Percentiles rank a stretch among this genome's conserved stretches.
Evolutionary conservation across 2,113 vertebrate species (phyloP).

Genomic region (Dicerorhinus sumatrensis): DNA sequence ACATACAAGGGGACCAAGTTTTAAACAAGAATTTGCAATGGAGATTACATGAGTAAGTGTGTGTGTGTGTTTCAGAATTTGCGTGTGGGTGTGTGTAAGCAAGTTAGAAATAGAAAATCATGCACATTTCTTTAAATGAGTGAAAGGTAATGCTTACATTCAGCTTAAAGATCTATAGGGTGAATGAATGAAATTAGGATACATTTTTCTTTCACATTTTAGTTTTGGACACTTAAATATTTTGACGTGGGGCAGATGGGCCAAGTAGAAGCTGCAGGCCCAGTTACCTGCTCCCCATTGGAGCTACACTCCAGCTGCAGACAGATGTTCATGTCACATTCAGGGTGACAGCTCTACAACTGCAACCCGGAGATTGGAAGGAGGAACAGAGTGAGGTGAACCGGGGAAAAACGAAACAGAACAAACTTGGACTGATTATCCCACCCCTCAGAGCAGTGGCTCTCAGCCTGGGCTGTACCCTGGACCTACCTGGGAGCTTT

Average conservation of each 20-base stretch:
- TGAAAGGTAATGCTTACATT: neutral
- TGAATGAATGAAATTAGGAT: neutral
- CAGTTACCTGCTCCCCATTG: neutral
- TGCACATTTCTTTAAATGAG: neutral
- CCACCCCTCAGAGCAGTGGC: neutral
- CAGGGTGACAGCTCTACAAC: neutral
- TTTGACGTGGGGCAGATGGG: neutral
- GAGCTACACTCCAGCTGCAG: neutral
- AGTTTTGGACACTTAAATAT: neutral
- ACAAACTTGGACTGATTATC: neutral
- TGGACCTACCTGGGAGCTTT: neutral
- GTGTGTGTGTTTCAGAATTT: neutral
- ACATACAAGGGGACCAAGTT: neutral
- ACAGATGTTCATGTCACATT: neutral
- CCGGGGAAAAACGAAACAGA: neutral
- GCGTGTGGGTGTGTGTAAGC: neutral
- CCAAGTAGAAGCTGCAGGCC: neutral
- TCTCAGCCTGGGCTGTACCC: neutral
- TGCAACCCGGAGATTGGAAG: neutral
- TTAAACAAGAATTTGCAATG: slow-evolving; percentile 12
- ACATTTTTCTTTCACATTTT: neutral
- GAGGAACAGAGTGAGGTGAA: neutral
- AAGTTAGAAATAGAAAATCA: neutral
- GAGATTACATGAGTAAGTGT: neutral
- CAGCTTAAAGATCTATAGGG: neutral